phyloP scores from a whole-genome alignment of 2,888 invertebrate genomes.

The Metellina segmentata region DNA sequence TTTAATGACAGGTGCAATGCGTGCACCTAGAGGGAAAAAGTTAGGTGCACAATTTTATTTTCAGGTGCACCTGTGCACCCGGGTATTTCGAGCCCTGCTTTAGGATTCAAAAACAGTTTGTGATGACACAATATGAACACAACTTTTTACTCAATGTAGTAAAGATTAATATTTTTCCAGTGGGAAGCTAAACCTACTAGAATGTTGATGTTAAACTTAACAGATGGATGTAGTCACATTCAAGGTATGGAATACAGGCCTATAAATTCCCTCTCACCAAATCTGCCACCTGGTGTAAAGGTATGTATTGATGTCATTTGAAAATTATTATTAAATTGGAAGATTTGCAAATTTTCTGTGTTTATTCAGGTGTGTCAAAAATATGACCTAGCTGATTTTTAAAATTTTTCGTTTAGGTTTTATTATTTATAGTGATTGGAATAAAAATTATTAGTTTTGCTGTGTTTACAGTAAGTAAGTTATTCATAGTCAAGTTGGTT shows the following conservation, averaged over 20 bases:
- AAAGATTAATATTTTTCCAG: conserved; percentile 19
- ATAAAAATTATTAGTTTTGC: too few relatives aligned
- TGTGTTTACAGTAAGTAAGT: too few relatives aligned
- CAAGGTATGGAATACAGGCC: conserved; percentile 87
- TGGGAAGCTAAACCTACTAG: conserved; percentile 80
- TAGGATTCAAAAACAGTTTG: too few relatives aligned
- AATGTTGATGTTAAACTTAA: conserved; percentile 87
- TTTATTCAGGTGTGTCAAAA: neutral
- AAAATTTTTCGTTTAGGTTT: too few relatives aligned
- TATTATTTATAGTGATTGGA: too few relatives aligned
- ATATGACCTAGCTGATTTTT: too few relatives aligned
- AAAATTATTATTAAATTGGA: neutral
- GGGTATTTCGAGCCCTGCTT: neutral
- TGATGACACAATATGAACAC: neutral
- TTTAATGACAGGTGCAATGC: too few relatives aligned
- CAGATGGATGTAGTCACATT: conserved; percentile 88
- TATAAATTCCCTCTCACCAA: conserved; percentile 80
- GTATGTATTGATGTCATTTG: conserved; percentile 78
- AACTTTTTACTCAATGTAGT: neutral
- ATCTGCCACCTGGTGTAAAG: conserved; percentile 82
- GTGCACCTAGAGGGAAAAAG: too few relatives aligned
- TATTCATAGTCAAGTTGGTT: too few relatives aligned
- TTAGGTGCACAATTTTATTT: too few relatives aligned
- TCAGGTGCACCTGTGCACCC: too few relatives aligned
- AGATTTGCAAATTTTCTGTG: too few relatives aligned